Conservation (phyloP, 2,888 invertebrate species). For the Meiosimyza decipiens region DNA sequence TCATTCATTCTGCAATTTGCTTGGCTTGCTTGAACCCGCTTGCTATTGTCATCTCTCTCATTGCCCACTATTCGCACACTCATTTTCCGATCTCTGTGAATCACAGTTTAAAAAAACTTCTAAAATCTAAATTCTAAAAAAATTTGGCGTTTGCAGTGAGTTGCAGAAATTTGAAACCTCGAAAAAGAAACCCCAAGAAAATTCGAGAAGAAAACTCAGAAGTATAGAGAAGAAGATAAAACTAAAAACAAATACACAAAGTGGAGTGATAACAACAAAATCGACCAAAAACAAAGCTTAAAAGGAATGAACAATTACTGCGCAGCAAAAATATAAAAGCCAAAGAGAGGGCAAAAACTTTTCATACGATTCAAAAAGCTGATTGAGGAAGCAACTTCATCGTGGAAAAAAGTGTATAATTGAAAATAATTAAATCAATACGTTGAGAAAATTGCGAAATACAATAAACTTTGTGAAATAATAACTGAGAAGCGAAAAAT, state of each 20-base stretch:
- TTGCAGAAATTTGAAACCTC: slow-evolving; percentile 33
- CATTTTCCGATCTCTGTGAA: slow-evolving; percentile 4
- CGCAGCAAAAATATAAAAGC: slow-evolving; percentile 34
- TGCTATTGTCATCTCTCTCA: too few species aligned
- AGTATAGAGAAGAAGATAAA: neutral
- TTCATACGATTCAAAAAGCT: slow-evolving; percentile 28
- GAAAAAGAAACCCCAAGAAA: slow-evolving; percentile 16
- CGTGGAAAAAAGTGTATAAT: neutral
- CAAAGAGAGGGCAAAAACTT: neutral
- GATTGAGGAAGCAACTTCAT: neutral
- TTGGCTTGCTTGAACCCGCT: too few species aligned
- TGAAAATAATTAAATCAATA: neutral
- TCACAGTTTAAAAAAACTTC: slow-evolving; percentile 1
- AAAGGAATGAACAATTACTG: slow-evolving; percentile 16
- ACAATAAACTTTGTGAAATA: neutral
- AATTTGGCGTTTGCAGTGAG: slow-evolving; percentile 22
- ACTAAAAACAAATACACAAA: neutral
- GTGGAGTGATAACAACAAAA: neutral
- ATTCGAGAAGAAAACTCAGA: neutral
- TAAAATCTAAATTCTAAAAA: neutral
- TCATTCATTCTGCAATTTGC: too few species aligned
- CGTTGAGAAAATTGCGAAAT: neutral
- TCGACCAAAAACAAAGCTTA: too few species aligned
- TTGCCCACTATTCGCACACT: neutral
- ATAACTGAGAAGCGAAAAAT: neutral